Percentiles rank a stretch among this genome's conserved stretches.
phyloP scores from a whole-genome alignment of 2,113 vertebrate genomes.

The Pungitius pungitius region DNA sequence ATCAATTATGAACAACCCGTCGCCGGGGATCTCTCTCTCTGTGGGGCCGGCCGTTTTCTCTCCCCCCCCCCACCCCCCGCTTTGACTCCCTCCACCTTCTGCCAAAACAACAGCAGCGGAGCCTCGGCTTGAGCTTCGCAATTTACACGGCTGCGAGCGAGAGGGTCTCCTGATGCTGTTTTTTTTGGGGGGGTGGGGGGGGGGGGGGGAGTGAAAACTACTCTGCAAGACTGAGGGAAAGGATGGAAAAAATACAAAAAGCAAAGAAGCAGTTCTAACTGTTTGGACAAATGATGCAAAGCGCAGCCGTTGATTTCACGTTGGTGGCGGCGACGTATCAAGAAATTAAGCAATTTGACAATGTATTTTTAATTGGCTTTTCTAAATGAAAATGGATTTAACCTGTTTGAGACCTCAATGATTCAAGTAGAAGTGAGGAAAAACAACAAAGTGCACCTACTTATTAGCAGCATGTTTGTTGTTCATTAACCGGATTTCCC shows the following conservation, averaged over 20 bases:
- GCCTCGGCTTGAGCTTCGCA: constrained; percentile 6
- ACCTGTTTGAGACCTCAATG: too few relatives aligned
- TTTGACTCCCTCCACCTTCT: constrained; percentile 42
- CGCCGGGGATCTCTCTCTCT: constrained; percentile 62
- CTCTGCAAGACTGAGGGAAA: neutral
- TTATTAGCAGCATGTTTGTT: neutral
- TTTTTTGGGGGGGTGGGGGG: too few relatives aligned
- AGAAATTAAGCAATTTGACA: neutral
- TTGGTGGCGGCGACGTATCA: neutral
- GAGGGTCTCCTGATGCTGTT: neutral
- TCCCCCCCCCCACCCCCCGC: too few relatives aligned
- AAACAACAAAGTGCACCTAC: too few relatives aligned
- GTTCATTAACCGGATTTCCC: too few relatives aligned
- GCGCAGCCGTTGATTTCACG: neutral
- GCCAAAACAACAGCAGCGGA: constrained; percentile 50
- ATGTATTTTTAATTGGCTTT: too few relatives aligned
- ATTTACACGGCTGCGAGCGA: neutral
- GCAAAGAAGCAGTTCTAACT: neutral
- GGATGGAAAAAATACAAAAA: neutral
- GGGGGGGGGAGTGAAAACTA: neutral
- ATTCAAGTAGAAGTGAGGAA: too few relatives aligned
- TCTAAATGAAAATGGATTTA: too few relatives aligned
- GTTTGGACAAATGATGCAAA: neutral
- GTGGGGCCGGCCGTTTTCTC: constrained; percentile 24
- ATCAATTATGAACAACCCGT: constrained; percentile 81